phyloP scores from a whole-genome alignment of 2,113 vertebrate species.

The Taurulus bubalis region DNA sequence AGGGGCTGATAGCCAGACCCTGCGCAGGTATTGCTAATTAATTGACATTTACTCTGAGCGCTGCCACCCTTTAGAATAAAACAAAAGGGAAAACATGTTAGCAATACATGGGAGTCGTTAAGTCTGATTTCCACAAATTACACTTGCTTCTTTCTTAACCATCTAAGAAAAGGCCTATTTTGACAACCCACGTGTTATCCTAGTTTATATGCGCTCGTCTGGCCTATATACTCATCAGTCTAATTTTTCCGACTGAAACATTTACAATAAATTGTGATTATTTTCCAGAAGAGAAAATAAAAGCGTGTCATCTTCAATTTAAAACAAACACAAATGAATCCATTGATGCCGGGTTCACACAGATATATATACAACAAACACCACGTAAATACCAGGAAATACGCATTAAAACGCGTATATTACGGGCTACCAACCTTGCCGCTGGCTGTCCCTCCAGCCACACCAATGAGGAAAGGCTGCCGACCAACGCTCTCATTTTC shows the following conservation, averaged over 20 bases:
- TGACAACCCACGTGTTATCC: background rate
- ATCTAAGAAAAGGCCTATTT: background rate
- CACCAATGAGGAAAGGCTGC: constrained; percentile 93
- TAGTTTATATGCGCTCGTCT: background rate
- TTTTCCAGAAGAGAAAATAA: background rate
- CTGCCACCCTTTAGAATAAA: background rate
- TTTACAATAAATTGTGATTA: rapidly evolving
- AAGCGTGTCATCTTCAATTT: background rate
- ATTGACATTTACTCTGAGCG: background rate
- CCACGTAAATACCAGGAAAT: background rate
- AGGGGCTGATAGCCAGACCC: background rate
- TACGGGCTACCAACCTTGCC: constrained; percentile 87
- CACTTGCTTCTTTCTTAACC: background rate
- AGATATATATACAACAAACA: background rate
- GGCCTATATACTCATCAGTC: background rate
- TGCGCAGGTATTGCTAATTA: constrained; percentile 42
- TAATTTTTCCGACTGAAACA: background rate
- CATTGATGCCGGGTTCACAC: background rate
- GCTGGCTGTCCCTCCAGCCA: constrained; percentile 94
- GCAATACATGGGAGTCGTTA: background rate
- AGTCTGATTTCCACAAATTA: background rate
- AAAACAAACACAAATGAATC: background rate
- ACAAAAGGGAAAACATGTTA: background rate
- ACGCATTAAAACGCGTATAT: background rate
- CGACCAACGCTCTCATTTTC: constrained; percentile 78